Evolutionary conservation across 1,140 invertebrate species (phyloP), one percentile per base, ranked within the genome.

Genomic region (Conus betulinus): DNA sequence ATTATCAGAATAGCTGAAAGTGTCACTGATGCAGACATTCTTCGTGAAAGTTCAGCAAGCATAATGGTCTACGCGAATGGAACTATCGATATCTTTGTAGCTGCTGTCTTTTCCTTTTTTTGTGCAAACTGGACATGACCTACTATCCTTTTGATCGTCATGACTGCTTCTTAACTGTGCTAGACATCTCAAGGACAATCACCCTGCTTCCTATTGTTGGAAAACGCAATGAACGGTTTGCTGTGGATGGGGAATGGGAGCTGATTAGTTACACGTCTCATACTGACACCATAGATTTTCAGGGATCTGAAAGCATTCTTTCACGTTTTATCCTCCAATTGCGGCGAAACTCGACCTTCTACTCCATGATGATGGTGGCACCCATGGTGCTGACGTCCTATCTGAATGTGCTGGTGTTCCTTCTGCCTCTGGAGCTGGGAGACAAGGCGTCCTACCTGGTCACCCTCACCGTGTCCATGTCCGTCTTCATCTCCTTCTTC

Each of bases 301-400:
- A 81, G 10, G 76, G 13, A 51, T 15, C 17, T 7, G 10, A 52
- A 13, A 7, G 15, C 52, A 60, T 15, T 15, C 15, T 60, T 15
- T 60, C 57, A 15, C 57, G 57, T 11, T 95, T 96, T 4, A 95
- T 96, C 90, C 93, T 96, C 23, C 96, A 95, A 7, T 99, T 99
- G 95, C 97, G 98, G 94, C 97, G 99, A 94, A 97, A 99, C 95
- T 99, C 98, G 87, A 97, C 99, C 90, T 99, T 99, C 96, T 96
- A 96, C 92, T 91, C 95, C 88, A 96, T 95, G 93, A 96, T 96
- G 91, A 94, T 96, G 10, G 95, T 96, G 10, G 92, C 96, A 63
- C 96, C 96, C 4, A 96, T 96, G 90, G 94, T 96, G 90, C 95
- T 96, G 95, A 95, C 96, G 91, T 95, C 96, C 11, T 93, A 94